A percentile compares a stretch with the other conserved stretches of the same genome.
These are phyloP conservation scores for Marcusenius ussheri DNA, from an alignment of 2,113 vertebrate genomes.

Conservation along the genomic window DNA sequence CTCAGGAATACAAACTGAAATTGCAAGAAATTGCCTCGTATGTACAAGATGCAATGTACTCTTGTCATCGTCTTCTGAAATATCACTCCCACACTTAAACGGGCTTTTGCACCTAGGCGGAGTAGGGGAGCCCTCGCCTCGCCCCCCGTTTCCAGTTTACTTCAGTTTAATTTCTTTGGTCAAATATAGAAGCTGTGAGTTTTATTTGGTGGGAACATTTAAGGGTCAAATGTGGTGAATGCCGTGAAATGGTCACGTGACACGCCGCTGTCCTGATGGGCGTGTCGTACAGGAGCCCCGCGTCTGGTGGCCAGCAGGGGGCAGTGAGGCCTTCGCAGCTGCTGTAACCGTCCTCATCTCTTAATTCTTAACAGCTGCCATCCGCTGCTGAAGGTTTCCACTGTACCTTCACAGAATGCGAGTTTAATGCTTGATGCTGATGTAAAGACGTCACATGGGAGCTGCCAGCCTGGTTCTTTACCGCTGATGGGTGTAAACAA, in stretches of 20 bases:
- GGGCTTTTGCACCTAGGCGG: not conserved
- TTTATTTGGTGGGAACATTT: not conserved
- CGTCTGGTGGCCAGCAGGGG: not conserved
- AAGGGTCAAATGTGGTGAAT: not conserved
- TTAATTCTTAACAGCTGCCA: not conserved
- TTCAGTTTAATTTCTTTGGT: not conserved
- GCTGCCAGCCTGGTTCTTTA: not conserved
- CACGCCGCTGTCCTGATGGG: not conserved
- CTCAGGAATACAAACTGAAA: conserved; percentile 62
- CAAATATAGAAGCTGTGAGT: not conserved
- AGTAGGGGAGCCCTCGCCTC: not conserved
- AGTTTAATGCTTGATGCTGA: not conserved
- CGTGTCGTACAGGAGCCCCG: not conserved
- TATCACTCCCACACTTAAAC: not conserved
- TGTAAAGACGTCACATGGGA: not conserved
- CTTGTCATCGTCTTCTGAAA: conserved; percentile 18
- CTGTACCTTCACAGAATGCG: not conserved
- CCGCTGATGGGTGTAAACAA: not conserved
- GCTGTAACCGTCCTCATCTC: not conserved
- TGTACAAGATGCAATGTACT: conserved; percentile 20
- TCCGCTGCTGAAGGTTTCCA: not conserved
- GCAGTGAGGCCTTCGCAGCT: not conserved
- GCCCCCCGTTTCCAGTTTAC: not conserved
- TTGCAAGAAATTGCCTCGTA: conserved; percentile 43
- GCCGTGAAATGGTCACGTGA: not conserved